Evolutionary conservation across 2,888 invertebrate species (phyloP), one percentile per base, ranked within the genome.

Genomic region (Aphidius colemani): DNA sequence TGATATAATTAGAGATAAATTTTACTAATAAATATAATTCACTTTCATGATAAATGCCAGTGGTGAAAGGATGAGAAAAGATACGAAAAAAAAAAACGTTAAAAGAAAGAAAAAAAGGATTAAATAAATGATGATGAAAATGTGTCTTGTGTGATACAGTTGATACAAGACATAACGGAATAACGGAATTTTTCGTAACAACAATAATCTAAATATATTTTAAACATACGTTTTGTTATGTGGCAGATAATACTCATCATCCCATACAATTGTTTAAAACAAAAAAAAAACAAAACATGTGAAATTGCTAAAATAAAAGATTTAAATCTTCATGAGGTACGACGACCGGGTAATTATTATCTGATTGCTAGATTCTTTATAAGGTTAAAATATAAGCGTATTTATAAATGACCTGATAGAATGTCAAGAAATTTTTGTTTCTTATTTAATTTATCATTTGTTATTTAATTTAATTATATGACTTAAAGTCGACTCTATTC

Each of bases 311-410:
- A 8, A 43, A 49, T 43, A 44, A 44, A 45, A 73, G 73, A 73
- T 73, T 67, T 59, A 68, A 70, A 74, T 74, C 74, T 71, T 66
- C 60, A 70, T 70, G 72, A 71, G 67, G 68, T 69, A 72, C 71
- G 71, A 69, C 66, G 64, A 64, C 59, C 59, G 61, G 56, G 62
- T 62, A 65, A 68, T 68, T 30, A 30, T 30, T 71, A 72, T 71
- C 69, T 70, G 71, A 72, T 72, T 57, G 44, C 13, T 30, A 45
- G 18, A 48, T 18, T 8, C 45, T 45, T 44, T 30, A 43, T 13
- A 45, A 45, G 7, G 30, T 51, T 13, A 51, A 13, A 51, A 51
- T 50, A 50, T 13, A 9, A 18, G 11, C 56, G 43, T 44, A 0
- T 30, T n/a, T 41, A 39, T 39, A 13, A 50, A 49, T 13, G 13